Evolutionary conservation across 2,888 invertebrate species (phyloP).

Genomic region (Himalopsyche tibetana): DNA sequence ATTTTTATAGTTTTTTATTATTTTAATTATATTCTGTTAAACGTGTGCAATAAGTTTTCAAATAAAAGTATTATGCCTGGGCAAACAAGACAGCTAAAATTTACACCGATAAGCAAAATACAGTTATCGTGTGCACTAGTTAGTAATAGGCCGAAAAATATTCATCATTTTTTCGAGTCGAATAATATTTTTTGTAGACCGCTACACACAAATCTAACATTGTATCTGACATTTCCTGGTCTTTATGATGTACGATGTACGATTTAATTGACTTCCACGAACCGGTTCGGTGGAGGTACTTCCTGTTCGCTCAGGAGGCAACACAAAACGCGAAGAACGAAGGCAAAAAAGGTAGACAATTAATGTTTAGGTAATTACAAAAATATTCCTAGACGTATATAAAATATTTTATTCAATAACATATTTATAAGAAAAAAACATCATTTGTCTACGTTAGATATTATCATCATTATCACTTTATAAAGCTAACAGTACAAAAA

Average conservation of each 20-base stretch:
- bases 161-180: neutral
- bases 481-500: no score
- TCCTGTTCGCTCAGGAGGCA: slow-evolving; percentile 41
- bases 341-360: slow-evolving; percentile 13
- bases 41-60: no score
- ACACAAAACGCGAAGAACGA: slow-evolving; percentile 22
- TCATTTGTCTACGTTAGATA: neutral
- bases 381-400: neutral
- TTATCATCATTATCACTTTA: no score
- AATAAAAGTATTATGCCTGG: no score
- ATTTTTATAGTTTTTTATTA: no score
- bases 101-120: no score
- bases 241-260: slow-evolving; percentile 49
- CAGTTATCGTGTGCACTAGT: no score
- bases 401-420: neutral
- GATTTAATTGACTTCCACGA: slow-evolving; percentile 50
- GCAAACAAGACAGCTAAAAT: no score
- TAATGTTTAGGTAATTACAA: neutral
- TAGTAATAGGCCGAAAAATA: no score
- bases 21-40: no score
- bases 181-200: slow-evolving; percentile 33
- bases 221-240: slow-evolving; percentile 50
- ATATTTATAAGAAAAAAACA: neutral
- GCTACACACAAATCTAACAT: slow-evolving; percentile 23
- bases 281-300: slow-evolving; percentile 39